A percentile compares a stretch with the other conserved stretches of the same genome.
These are phyloP conservation scores for Decapterus maruadsi DNA, from an alignment of 2,797 vertebrate genomes.

Conservation along the genomic window DNA sequence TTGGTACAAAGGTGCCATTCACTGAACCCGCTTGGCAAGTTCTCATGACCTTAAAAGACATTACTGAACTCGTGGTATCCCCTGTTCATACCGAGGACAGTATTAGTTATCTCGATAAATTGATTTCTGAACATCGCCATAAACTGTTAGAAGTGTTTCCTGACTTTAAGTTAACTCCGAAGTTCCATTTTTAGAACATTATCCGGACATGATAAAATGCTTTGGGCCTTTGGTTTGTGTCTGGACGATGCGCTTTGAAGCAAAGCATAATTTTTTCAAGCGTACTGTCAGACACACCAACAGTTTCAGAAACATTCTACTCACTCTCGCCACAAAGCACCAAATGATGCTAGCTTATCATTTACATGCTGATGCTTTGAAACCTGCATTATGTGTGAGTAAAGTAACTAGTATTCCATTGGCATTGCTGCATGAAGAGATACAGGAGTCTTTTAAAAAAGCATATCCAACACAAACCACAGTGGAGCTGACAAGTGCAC, in stretches of 20 bases:
- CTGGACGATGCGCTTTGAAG: slow-evolving; percentile 16
- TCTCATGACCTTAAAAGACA: too few relatives aligned
- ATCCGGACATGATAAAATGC: neutral
- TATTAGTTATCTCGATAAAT: slow-evolving; percentile 20
- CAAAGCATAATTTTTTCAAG: slow-evolving; percentile 17
- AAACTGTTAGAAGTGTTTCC: slow-evolving; percentile 25
- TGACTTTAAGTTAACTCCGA: slow-evolving; percentile 5
- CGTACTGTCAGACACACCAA: slow-evolving; percentile 4
- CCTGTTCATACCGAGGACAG: slow-evolving; percentile 29
- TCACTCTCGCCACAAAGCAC: slow-evolving; percentile 7
- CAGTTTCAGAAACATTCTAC: slow-evolving; percentile 22
- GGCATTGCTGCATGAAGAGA: neutral
- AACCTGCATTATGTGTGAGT: slow-evolving; percentile 20
- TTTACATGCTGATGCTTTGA: slow-evolving; percentile 22
- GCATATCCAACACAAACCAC: slow-evolving; percentile 21
- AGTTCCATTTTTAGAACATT: slow-evolving; percentile 29
- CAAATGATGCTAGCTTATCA: slow-evolving; percentile 25
- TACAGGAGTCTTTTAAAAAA: slow-evolving; percentile 7
- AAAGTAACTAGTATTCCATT: slow-evolving; percentile 23
- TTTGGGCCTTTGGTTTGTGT: slow-evolving; percentile 27
- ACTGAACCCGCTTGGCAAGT: too few relatives aligned
- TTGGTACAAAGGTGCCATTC: too few relatives aligned
- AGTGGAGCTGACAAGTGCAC: slow-evolving; percentile 12
- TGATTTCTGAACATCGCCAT: slow-evolving; percentile 20
- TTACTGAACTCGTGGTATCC: slow-evolving; percentile 12